These are phyloP conservation scores for Eubasilissa regina DNA, from an alignment of 1,140 invertebrate species.

Conservation along the genomic window DNA sequence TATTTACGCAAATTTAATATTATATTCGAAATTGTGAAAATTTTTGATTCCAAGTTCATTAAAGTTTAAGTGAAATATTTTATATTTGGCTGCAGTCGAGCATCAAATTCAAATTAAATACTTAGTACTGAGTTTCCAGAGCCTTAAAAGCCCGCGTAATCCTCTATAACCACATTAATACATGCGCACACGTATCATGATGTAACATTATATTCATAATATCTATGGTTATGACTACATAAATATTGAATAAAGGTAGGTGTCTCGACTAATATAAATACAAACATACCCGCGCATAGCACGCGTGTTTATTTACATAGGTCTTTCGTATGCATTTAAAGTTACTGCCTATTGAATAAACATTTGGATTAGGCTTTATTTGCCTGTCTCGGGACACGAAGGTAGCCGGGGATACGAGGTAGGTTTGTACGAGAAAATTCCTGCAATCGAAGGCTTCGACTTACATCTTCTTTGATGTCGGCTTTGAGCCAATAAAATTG, in stretches of 20 bases:
- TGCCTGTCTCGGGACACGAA: not conserved
- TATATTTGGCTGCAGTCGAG: too few species aligned
- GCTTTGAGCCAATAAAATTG: conserved; percentile 24
- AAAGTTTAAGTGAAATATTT: too few species aligned
- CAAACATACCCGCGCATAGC: not conserved
- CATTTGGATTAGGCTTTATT: conserved; percentile 51
- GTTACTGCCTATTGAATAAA: conserved; percentile 52
- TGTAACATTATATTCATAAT: not conserved
- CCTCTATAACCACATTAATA: too few species aligned
- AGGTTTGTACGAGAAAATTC: conserved; percentile 9
- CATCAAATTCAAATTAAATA: too few species aligned
- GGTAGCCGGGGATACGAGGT: not conserved
- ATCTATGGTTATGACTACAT: not conserved
- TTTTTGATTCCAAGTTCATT: too few species aligned
- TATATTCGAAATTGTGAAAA: too few species aligned
- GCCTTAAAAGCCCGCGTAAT: too few species aligned
- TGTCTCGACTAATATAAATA: conserved; percentile 6
- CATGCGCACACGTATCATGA: not conserved
- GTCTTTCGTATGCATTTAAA: conserved; percentile 28
- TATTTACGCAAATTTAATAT: too few species aligned
- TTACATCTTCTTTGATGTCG: conserved; percentile 19
- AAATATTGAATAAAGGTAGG: not conserved
- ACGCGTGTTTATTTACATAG: conserved; percentile 18
- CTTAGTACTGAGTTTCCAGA: too few species aligned
- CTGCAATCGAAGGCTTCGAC: conserved; percentile 7